Conservation (phyloP, 2,113 vertebrate genomes). For the Caranx melampygus region DNA sequence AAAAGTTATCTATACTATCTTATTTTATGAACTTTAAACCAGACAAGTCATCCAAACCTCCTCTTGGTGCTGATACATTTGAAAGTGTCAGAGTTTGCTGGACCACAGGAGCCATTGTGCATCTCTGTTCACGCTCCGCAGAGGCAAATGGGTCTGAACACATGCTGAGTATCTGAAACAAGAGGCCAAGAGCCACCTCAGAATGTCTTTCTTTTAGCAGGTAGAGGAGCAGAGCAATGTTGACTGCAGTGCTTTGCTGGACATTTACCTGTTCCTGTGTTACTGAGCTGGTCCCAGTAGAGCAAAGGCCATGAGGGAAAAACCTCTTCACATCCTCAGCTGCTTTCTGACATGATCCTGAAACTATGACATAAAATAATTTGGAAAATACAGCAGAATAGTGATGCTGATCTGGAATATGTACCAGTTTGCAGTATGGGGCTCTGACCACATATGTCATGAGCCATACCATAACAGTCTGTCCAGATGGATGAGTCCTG, state of each 20-base stretch:
- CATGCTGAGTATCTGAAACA: slow-evolving; percentile 52
- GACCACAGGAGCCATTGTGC: slow-evolving; percentile 11
- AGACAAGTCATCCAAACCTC: slow-evolving; percentile 25
- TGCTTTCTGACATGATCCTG: slow-evolving; percentile 74
- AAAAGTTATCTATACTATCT: neutral
- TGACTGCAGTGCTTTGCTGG: neutral
- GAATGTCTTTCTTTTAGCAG: neutral
- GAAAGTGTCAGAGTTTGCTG: neutral
- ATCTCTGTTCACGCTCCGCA: slow-evolving; percentile 32
- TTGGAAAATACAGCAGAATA: slow-evolving; percentile 9
- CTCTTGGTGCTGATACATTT: neutral
- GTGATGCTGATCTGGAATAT: neutral
- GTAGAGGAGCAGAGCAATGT: neutral
- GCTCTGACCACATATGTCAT: slow-evolving; percentile 78
- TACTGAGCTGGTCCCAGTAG: slow-evolving; percentile 51
- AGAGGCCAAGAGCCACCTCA: neutral
- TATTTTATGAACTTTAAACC: neutral
- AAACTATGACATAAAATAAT: slow-evolving; percentile 68
- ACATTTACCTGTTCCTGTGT: slow-evolving; percentile 78
- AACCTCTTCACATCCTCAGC: slow-evolving; percentile 77
- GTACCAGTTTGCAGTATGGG: neutral
- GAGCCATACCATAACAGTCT: slow-evolving; percentile 74
- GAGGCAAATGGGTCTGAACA: slow-evolving; percentile 54
- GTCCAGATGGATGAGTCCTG: slow-evolving; percentile 74
- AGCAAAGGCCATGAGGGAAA: slow-evolving; percentile 83